Base-by-base conservation (phyloP, 2,797 vertebrate genomes). In the Martes flavigula region DNA sequence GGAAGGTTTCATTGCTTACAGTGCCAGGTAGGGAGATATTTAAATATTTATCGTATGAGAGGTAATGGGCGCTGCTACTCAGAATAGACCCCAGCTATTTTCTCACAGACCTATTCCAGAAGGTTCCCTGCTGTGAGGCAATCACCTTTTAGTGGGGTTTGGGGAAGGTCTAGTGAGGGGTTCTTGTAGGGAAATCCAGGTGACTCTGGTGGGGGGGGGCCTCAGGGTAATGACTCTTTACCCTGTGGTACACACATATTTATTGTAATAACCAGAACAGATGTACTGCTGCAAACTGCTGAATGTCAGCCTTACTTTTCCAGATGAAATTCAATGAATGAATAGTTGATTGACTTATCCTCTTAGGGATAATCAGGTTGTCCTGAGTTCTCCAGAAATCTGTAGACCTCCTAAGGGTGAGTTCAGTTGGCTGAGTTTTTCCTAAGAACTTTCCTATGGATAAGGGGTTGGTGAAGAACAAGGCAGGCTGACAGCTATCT, bases 381-480 rank as follows among this genome's bases (percentile, higher is more conserved):
- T 68, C 27, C 30, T 54, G 23, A 56, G 27, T 58, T 35, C 35
- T 73, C 9, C 14, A 91, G 92, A 93, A 78, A 89, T 87, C 38
- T 48, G n/a, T 0, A 90, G 48, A 66, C 32, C 23, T 66, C 93
- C 58, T 68, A 56, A 27, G 18, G 38, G 32, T 60, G 23, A 84
- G 38, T 90, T 78, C 87, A 91, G 94, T 51, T 77, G 51, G 58
- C 23, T 54, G 23, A 97, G 89, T 94, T n/a, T 83, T 51, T 77
- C 90, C 96, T 95, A 97, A 64, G 62, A 90, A 93, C n/a, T 72
- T 93, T 96, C 32, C 70, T 87, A 25, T 4, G 25, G 2, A 1
- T 81, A 62, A 91, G 60, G 88, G 38, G 15, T 70, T 85, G 60
- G 25, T 68, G 60, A 46, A 77, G 51, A 79, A 58, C 54, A 23